Percentiles rank a stretch among this genome's conserved stretches.
Evolutionary conservation across 2,113 vertebrate genomes (phyloP).

Genomic region (Cyprinus carpio): DNA sequence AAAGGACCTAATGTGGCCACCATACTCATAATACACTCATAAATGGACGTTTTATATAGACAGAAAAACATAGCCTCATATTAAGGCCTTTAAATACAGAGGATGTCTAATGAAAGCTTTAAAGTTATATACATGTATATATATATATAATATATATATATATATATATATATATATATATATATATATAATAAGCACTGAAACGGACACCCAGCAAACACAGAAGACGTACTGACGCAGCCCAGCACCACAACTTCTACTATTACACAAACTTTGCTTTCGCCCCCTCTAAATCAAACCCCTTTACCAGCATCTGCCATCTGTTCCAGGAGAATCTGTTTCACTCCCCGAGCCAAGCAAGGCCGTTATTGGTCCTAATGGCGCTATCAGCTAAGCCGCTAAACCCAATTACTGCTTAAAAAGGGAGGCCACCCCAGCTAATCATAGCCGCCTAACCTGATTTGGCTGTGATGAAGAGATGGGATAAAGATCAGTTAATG

Average conservation of each 20-base stretch:
- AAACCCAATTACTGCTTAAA: slow-evolving; percentile 86
- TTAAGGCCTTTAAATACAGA: neutral
- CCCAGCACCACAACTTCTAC: slow-evolving; percentile 65
- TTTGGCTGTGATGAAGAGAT: slow-evolving; percentile 85
- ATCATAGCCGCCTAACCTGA: slow-evolving; percentile 83
- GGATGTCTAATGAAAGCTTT: neutral
- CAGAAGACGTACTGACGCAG: neutral
- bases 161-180: neutral
- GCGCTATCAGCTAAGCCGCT: slow-evolving; percentile 83
- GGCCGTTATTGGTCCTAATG: slow-evolving; percentile 84
- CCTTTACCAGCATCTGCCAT: slow-evolving; percentile 74
- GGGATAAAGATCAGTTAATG: slow-evolving; percentile 87
- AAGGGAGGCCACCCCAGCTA: slow-evolving; percentile 83
- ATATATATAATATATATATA: neutral
- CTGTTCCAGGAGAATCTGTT: slow-evolving; percentile 83
- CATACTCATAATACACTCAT: neutral
- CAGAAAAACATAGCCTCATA: neutral
- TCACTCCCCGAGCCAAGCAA: slow-evolving; percentile 81
- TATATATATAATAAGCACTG: neutral
- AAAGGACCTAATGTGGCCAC: neutral
- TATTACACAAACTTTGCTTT: slow-evolving; percentile 84
- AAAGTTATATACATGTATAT: neutral
- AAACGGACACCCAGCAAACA: neutral
- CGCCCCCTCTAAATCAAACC: slow-evolving; percentile 70
- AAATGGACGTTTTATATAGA: neutral